Evolutionary conservation across 2,113 vertebrate species (phyloP).

Genomic region (Trogon melanurus): DNA sequence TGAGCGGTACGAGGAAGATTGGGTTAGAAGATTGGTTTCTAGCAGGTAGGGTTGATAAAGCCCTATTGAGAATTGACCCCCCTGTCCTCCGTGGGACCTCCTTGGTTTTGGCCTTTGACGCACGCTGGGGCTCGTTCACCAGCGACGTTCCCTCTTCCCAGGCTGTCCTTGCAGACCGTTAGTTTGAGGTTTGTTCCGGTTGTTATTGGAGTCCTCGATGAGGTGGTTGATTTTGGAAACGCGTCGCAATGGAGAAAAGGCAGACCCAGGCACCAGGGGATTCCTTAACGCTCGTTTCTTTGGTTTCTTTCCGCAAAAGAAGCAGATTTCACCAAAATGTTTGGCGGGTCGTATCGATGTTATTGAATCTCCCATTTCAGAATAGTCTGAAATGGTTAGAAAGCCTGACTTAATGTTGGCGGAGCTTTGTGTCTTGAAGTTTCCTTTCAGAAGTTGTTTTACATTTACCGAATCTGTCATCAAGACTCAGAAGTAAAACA

Average conservation of each 20-base stretch:
- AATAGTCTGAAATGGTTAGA: neutral
- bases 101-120: neutral
- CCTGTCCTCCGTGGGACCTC: neutral
- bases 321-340: neutral
- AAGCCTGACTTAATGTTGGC: neutral
- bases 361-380: neutral
- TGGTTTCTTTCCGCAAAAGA: neutral
- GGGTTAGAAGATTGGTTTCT: neutral
- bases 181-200: neutral
- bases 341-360: neutral
- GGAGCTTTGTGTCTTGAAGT: neutral
- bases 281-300: neutral
- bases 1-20: neutral
- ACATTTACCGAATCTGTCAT: neutral
- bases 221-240: neutral
- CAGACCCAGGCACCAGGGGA: neutral
- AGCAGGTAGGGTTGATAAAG: neutral
- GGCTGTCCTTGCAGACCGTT: neutral
- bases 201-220: neutral
- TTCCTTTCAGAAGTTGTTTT: neutral
- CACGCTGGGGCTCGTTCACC: rapidly evolving
- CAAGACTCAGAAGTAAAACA: neutral
- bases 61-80: neutral
- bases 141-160: neutral
- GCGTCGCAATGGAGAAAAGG: neutral